phyloP scores from a whole-genome alignment of 2,113 vertebrate genomes.

The Cardinalis cardinalis region DNA sequence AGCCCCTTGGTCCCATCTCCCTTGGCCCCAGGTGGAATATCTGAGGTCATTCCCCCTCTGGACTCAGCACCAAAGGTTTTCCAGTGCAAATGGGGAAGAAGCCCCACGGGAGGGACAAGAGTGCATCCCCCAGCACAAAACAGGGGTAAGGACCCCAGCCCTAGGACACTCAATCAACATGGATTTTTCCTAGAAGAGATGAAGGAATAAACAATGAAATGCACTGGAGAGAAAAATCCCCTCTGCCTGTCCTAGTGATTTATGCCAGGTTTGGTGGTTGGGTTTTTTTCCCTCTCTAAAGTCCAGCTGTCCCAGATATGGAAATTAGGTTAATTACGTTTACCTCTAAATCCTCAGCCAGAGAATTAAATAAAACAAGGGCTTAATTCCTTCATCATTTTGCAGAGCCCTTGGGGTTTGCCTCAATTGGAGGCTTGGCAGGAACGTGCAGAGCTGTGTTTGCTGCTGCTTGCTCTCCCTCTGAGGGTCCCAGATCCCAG shows the following conservation, averaged over 20 bases:
- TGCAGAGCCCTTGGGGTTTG: constrained; percentile 47
- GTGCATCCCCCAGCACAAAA: background rate
- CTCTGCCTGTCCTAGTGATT: background rate
- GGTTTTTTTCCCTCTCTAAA: background rate
- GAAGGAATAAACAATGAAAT: background rate
- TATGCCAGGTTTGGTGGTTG: background rate
- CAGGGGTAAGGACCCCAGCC: background rate
- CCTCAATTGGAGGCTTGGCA: constrained; percentile 41
- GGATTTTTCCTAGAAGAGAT: background rate
- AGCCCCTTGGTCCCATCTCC: accelerated
- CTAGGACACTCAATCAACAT: background rate
- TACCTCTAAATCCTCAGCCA: constrained; percentile 64
- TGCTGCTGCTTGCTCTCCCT: background rate
- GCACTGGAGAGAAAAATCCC: constrained; percentile 2
- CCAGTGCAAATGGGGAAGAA: background rate
- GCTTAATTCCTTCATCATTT: constrained; percentile 64
- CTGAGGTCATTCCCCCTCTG: background rate
- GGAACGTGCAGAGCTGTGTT: background rate
- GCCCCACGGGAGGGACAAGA: background rate
- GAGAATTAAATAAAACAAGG: constrained; percentile 67
- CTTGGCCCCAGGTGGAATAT: background rate
- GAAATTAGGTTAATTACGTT: constrained; percentile 70
- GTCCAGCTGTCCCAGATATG: constrained; percentile 67
- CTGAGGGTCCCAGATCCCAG: accelerated
- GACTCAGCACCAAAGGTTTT: accelerated